Base-by-base conservation (phyloP, 2,888 invertebrate genomes). In the Phaedon cochleariae region DNA sequence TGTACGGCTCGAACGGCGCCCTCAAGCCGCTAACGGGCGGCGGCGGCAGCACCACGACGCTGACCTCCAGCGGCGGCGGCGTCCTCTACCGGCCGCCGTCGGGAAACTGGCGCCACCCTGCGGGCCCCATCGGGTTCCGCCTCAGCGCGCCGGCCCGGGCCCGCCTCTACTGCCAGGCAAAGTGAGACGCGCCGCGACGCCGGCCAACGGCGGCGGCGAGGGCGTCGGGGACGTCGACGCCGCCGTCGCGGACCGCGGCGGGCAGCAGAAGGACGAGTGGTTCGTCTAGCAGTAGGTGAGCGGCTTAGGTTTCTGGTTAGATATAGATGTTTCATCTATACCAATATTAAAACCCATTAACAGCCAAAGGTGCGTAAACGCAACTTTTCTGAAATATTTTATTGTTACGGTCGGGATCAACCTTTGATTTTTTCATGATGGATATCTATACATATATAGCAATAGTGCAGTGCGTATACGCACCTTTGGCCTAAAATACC, bases 91-190 rank as follows among this genome's bases (percentile, higher is more conserved):
- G 49, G 26, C 68, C 62, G 58, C 92, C 93, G 93, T 71, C 74
- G 94, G 94, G 94, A 95, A 95, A 95, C 94, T 94, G 92, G 94
- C 90, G 89, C 92, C 93, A 90, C 94, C 95, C 94, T 94, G 94
- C 92, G 94, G 94, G 92, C 91, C 87, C 85, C 82, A 83, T 81
- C 77, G 84, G 84, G 84, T 84, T 84, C 84, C 83, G 81, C 78
- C 79, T 80, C 82, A 83, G 82, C 84, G 83, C 80, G 83, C 83
- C 81, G 91, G 90, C 89, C 88, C 88, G 87, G 89, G 89, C 85
- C 88, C 89, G 88, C 88, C 89, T 87, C 87, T 88, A 88, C 88
- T 88, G 88, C 91, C 90, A 87, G 90, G 88, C 87, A 88, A 88
- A 88, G 87, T 89, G 86, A 89, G 87, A 71, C 73, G 73, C 58